Base-by-base conservation (phyloP, 2,888 invertebrate species). In the Ryuthela nishihirai region DNA sequence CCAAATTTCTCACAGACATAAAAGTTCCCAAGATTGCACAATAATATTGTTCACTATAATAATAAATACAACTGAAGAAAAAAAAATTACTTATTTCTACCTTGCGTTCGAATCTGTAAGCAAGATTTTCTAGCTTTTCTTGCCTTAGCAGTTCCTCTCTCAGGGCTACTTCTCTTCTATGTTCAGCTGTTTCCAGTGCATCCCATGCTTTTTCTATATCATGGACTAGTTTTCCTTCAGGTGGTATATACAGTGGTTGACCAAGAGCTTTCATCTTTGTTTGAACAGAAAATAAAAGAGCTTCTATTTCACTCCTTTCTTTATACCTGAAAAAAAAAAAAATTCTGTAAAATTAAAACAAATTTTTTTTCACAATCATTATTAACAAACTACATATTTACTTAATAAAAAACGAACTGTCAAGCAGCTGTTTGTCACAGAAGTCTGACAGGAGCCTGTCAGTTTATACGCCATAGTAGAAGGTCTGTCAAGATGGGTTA, bases 181-280 rank as follows among this genome's bases (percentile, higher is more conserved):
- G 94, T 74, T 99, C 98, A 0, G 95, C 90, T 65, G 85, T 84
- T 76, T 99, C 97, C 47, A 99, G 78, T 54, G 82, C 79, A 69
- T 88, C 86, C 99, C 99, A 99, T 25, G 91, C 89, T 54, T 88
- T 82, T 77, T 99, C 95, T 69, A 99, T 85, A 75, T 98, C 97
- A 70, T 95, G 91, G 1, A 98, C 86, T 69, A 91, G 79, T 73
- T 90, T 87, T 0, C 97, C 94, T 70, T 94, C 92, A 29, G 85
- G 83, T 0, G 92, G 91, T 5, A 81, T 81, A 75, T 89, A 93
- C 15, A 85, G 81, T 15, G 89, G 89, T 67, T 91, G 91, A 65
- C 91, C 87, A 65, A 97, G 77, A n/a, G 94, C 90, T 75, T 95
- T 97, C 67, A 95, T 80, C 75, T 91, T 85, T 0, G 95, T 94